Evolutionary conservation across 1,140 invertebrate species (phyloP).

Genomic region (Euglossa dilemma): DNA sequence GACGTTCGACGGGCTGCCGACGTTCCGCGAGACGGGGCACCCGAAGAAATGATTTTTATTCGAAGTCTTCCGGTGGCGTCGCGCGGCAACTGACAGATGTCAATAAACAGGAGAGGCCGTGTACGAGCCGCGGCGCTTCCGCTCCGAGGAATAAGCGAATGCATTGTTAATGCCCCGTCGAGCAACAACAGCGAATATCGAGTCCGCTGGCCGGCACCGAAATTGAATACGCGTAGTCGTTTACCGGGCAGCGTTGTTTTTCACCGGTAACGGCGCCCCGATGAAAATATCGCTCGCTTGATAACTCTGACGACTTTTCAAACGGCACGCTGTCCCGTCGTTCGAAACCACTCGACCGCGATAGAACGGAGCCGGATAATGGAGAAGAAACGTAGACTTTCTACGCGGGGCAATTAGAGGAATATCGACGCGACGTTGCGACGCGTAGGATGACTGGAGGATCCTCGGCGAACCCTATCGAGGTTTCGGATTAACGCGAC

Average conservation of each 20-base stretch:
- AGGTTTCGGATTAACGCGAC: conserved; percentile 75
- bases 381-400: neutral
- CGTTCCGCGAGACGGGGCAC: neutral
- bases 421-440: neutral
- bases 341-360: neutral
- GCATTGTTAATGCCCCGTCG: neutral
- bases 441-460: neutral
- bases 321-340: too few species aligned
- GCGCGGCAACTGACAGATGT: conserved; percentile 33
- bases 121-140: conserved; percentile 34
- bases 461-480: neutral
- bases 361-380: neutral
- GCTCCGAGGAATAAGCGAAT: neutral
- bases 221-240: conserved; percentile 33
- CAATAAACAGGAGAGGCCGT: conserved; percentile 17
- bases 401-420: neutral
- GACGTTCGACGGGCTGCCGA: neutral
- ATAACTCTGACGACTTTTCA: neutral
- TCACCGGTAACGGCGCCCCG: neutral
- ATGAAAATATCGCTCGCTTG: conserved; percentile 9
- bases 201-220: neutral
- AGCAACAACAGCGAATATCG: neutral
- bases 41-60: conserved; percentile 34
- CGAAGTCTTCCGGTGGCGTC: neutral
- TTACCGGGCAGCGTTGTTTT: conserved; percentile 10